Percentiles rank a stretch among this genome's conserved stretches.
Conservation (phyloP, 1,140 invertebrate genomes). For the Cherax destructor region DNA sequence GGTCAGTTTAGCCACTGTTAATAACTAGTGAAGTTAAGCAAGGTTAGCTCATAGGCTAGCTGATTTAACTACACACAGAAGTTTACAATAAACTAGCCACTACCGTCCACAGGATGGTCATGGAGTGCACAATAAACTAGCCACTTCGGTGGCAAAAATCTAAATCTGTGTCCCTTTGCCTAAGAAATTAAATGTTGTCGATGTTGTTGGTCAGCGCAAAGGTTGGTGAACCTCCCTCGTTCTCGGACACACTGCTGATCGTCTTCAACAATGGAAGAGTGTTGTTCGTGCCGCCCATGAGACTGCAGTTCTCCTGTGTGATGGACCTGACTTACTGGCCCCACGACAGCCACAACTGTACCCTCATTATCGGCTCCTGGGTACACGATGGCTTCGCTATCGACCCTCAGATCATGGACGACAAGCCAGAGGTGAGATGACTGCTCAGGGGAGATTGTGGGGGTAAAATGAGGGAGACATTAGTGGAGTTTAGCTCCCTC, state of each 20-base stretch:
- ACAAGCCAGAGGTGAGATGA: slow-evolving; percentile 16
- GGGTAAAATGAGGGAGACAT: background rate
- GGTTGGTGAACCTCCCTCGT: background rate
- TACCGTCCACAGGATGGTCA: no score
- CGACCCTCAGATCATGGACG: slow-evolving; percentile 19
- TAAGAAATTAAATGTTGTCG: no score
- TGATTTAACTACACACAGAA: background rate
- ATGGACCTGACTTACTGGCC: slow-evolving; percentile 64
- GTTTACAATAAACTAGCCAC: no score
- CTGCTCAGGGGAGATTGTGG: background rate
- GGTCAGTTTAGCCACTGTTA: no score
- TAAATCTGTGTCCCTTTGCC: background rate
- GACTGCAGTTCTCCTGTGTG: slow-evolving; percentile 64
- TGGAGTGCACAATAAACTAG: no score
- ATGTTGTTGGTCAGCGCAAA: background rate
- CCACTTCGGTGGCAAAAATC: no score
- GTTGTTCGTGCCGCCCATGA: slow-evolving; percentile 63
- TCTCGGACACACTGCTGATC: slow-evolving; percentile 47
- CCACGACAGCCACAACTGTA: slow-evolving; percentile 44
- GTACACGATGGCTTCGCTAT: slow-evolving; percentile 6
- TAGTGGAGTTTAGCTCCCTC: background rate
- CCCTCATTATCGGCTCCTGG: slow-evolving; percentile 30
- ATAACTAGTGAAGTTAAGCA: no score
- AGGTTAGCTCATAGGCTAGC: background rate
- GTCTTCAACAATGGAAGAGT: slow-evolving; percentile 54